Evolutionary conservation across 1,140 invertebrate species (phyloP), one percentile per base, ranked within the genome.

Genomic region (Diplogasteroides magnus): DNA sequence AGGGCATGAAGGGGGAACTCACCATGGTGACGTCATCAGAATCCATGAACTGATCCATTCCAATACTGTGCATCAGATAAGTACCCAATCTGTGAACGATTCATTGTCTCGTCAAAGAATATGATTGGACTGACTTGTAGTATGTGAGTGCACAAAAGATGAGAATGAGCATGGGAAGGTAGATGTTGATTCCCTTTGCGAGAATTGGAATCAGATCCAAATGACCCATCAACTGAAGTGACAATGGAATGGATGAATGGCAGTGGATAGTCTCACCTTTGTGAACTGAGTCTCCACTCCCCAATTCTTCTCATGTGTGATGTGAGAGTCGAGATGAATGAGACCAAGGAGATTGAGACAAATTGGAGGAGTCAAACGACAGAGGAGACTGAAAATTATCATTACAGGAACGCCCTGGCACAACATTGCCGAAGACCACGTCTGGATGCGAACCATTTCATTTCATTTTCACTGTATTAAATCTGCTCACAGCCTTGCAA

Each of bases 181-280:
- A 99, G 56, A 99, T 91, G 84, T 98, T 98, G 84, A 99, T 98
- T 26, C 96, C 95, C 84, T 97, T 91, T 1, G 94, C 93, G 71
- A 98, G 92, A 66, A 98, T 92, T 13, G 91, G 90, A 66, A 98
- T 90, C 0, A 98, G 92, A 86, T 98, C 94, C 93, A 98, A 94
- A 81, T 98, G 95, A 26, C 96, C 96, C 95, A 99, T 99, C 72
- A 99, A 90, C 91, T 94, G 83, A n/a, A 80, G 37, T 13, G 25
- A 55, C 25, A 3, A 26, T 6, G 2, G n/a, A 6, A 29, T 67
- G 27, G 6, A 67, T 66, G 26, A 31, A 27, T 13, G 15, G 2
- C 69, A 19, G n/a, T n/a, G n/a, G n/a, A n/a, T n/a, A n/a, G n/a
- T n/a, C 72, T 19, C n/a, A 80, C 77, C 64, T 71, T 71, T n/a